Base-by-base conservation (phyloP, 92 coral and sea anemone species). In the Phenganax marumi region DNA sequence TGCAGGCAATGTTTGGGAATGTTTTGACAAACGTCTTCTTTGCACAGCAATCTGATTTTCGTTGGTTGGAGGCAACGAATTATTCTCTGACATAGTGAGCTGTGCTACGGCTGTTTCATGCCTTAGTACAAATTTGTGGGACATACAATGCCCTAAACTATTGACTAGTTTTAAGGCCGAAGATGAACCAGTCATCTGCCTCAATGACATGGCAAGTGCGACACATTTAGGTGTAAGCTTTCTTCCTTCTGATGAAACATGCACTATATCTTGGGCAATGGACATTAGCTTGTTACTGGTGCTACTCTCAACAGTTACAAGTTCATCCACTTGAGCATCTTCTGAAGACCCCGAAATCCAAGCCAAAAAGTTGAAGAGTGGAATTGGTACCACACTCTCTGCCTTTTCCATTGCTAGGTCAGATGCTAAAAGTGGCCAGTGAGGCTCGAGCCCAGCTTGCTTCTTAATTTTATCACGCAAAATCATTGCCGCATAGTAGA, bases 121-220 rank as follows among this genome's bases (percentile, higher is more conserved):
- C 51, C 80, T 75, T 22, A 75, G 80, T 17, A 75, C 80, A 56
- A 75, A 75, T 43, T 75, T 75, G 55, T 75, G 80, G 24, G 80
- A 75, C 80, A 75, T 75, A 43, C 80, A 75, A 56, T 75, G 80
- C 12, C 80, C 80, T 22, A 75, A 75, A 56, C 50, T 25, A 75
- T 75, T 23, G 17, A 75, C 80, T 24, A 75, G 80, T 52, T 75
- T 75, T 66, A 75, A 66, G 66, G 55, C 68, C 9, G 80, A 75
- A 56, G 80, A 75, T 52, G 80, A 75, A 75, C 80, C 80, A 53
- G 80, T 75, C 46, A 75, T 64, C 80, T 75, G 80, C 80, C 80
- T 75, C 51, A 75, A 75, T 75, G 80, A 23, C 80, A 70, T 53
- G 12, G 80, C 80, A 75, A 75, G 80, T 75, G 80, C 53, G 8